These are phyloP conservation scores for Hoplostethus mediterraneus DNA, from an alignment of 2,797 vertebrate genomes.

Conservation along the genomic window DNA sequence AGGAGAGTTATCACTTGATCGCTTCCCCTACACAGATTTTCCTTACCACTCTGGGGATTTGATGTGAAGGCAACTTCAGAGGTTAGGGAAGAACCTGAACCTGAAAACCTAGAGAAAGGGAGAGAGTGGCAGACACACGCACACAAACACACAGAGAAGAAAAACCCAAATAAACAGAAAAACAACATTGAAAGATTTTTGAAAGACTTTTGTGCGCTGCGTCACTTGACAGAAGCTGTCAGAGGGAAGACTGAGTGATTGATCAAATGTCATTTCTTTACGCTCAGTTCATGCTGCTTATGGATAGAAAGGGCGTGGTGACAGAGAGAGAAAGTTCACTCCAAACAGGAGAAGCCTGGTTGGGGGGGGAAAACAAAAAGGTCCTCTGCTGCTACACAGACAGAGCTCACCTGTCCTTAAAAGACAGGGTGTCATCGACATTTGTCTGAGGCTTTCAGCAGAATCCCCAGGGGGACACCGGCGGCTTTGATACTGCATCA, in stretches of 20 bases:
- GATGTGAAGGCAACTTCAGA: conserved; percentile 22
- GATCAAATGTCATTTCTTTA: conserved; percentile 64
- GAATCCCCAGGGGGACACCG: conserved; percentile 49
- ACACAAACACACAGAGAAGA: conserved; percentile 12
- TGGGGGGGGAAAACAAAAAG: conserved; percentile 46
- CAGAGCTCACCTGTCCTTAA: conserved; percentile 63
- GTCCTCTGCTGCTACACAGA: conserved; percentile 50
- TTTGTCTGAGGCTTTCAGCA: conserved; percentile 66
- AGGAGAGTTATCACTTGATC: conserved; percentile 41
- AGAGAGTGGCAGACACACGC: conserved; percentile 36
- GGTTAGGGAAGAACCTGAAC: conserved; percentile 36
- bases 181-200: conserved; percentile 25
- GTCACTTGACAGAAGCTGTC: conserved; percentile 55
- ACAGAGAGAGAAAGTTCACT: conserved; percentile 50
- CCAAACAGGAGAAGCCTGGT: conserved; percentile 34
- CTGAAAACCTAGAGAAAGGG: conserved; percentile 45
- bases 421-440: conserved; percentile 64
- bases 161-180: conserved; percentile 15
- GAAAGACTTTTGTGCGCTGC: conserved; percentile 22
- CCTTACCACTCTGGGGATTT: conserved; percentile 38
- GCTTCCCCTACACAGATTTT: conserved; percentile 45
- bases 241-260: conserved; percentile 50
- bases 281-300: conserved; percentile 34
- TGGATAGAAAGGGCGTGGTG: conserved; percentile 42
- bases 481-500: conserved; percentile 62